These are phyloP conservation scores for Oeneis ivallda DNA, from an alignment of 2,888 invertebrate genomes.

Conservation along the genomic window DNA sequence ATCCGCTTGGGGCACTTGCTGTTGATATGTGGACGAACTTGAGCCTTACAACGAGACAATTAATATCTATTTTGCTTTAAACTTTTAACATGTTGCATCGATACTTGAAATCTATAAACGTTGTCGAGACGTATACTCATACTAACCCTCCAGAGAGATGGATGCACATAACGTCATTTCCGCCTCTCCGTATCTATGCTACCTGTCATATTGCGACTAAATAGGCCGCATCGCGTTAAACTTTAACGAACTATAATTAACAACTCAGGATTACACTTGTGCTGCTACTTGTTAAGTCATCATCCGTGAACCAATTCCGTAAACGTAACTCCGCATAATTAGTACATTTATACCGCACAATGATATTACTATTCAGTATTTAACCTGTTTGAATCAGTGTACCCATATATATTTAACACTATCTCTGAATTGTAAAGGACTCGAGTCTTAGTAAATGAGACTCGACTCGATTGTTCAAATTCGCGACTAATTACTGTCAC, in stretches of 20 bases:
- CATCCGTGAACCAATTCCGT: constrained; percentile 19
- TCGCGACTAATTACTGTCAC: no score
- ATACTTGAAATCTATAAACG: no score
- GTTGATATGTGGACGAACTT: no score
- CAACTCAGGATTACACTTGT: constrained; percentile 13
- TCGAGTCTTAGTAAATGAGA: neutral
- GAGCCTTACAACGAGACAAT: no score
- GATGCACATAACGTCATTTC: constrained; percentile 3
- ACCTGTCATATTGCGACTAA: constrained; percentile 13
- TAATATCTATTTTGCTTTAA: no score
- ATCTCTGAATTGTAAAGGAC: neutral
- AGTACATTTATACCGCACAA: constrained; percentile 14
- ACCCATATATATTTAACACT: neutral
- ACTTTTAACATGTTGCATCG: no score
- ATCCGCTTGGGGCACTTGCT: no score
- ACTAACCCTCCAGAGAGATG: neutral
- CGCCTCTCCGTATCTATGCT: constrained; percentile 7
- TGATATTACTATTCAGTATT: constrained; percentile 4
- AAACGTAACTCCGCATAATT: constrained; percentile 11
- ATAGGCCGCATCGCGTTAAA: constrained; percentile 12
- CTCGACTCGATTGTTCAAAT: no score
- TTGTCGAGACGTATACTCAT: no score
- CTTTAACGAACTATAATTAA: constrained; percentile 18
- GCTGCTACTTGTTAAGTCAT: constrained; percentile 12
- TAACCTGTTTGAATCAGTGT: no score